These are phyloP conservation scores for Pogonomyrmex californicus DNA, from an alignment of 1,140 invertebrate species.

Conservation along the genomic window DNA sequence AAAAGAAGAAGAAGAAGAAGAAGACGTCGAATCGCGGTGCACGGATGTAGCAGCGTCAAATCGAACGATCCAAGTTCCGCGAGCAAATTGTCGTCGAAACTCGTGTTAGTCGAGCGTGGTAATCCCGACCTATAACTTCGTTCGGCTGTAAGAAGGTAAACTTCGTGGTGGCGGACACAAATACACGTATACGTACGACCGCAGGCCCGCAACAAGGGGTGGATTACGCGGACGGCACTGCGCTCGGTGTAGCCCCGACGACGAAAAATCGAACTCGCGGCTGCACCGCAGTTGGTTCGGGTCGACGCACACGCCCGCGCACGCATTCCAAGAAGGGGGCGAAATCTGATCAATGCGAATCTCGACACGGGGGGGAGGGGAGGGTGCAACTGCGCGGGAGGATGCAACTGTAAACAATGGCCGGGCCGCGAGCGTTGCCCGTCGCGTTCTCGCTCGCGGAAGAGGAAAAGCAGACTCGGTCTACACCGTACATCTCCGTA, in stretches of 20 bases:
- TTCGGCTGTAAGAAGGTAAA: conserved; percentile 66
- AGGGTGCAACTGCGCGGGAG: conserved; percentile 18
- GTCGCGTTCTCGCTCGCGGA: neutral
- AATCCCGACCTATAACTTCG: conserved; percentile 67
- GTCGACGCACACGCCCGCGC: conserved; percentile 40
- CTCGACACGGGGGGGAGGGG: neutral
- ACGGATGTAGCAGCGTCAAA: conserved; percentile 44
- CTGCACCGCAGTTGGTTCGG: conserved; percentile 26
- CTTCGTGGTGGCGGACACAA: conserved; percentile 61
- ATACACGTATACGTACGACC: conserved; percentile 11
- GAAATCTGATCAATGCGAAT: conserved; percentile 65
- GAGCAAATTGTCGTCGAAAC: conserved; percentile 57
- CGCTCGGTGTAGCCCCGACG: neutral
- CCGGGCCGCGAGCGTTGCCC: neutral
- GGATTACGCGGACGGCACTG: conserved; percentile 41
- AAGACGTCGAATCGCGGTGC: conserved; percentile 12
- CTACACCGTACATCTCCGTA: neutral
- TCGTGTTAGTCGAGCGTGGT: conserved; percentile 62
- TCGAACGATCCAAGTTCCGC: conserved; percentile 52
- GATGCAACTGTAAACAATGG: conserved; percentile 23
- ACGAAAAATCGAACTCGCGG: conserved; percentile 54
- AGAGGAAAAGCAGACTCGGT: neutral
- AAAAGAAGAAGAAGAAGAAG: neutral
- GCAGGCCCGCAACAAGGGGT: conserved; percentile 20
- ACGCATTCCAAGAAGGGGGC: conserved; percentile 20